phyloP scores from a whole-genome alignment of 2,113 vertebrate genomes.

The Camelus bactrianus region DNA sequence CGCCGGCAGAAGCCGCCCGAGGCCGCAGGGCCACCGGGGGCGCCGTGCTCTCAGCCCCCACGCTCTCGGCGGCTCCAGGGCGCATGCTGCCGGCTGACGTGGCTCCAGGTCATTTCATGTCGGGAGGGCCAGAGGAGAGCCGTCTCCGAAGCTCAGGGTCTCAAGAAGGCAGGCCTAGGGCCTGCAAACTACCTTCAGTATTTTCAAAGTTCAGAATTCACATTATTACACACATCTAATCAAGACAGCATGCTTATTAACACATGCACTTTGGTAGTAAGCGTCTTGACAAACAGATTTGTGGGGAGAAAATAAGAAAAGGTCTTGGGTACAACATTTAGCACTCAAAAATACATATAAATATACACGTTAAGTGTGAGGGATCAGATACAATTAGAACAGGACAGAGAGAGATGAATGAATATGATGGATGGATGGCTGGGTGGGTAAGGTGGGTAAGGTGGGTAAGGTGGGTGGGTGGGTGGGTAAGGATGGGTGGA shows the following conservation, averaged over 20 bases:
- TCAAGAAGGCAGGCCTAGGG: background rate
- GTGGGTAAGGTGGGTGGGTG: no score
- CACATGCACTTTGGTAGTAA: background rate
- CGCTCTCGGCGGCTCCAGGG: no score
- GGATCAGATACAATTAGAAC: constrained; percentile 11
- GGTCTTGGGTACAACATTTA: background rate
- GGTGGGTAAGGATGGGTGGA: no score
- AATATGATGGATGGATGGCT: no score
- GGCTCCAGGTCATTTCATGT: background rate
- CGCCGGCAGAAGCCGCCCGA: background rate
- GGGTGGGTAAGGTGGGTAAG: background rate
- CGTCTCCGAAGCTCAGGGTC: background rate
- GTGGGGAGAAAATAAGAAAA: constrained; percentile 10
- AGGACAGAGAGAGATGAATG: background rate
- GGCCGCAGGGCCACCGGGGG: background rate
- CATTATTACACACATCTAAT: background rate
- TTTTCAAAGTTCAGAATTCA: constrained; percentile 20
- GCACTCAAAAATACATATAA: background rate
- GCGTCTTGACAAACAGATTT: background rate
- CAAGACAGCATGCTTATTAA: background rate
- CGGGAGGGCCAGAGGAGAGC: background rate
- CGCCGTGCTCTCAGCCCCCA: no score
- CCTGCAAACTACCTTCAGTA: background rate
- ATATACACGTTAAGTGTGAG: background rate
- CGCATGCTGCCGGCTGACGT: background rate